Evolutionary conservation across 2,113 vertebrate genomes (phyloP), one percentile per base, ranked within the genome.

Genomic region (Oryzias melastigma): DNA sequence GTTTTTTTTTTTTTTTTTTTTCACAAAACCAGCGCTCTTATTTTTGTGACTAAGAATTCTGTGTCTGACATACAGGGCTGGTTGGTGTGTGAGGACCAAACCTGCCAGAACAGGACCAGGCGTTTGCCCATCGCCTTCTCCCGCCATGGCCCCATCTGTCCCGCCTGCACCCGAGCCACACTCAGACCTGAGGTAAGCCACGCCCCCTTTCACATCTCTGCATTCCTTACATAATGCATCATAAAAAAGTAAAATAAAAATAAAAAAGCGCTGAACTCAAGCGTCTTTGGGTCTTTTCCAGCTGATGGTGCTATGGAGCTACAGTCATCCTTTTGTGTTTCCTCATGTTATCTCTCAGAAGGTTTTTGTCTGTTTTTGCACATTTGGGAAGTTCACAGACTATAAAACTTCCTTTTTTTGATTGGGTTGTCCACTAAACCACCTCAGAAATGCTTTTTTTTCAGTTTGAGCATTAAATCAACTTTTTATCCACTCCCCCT

Each of bases 41-140:
- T 15, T 52, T n/a, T 65, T 5, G 13, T 15, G 35, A 14, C 5
- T 44, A 4, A 42, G 1, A 0, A 16, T 47, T 19, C 22, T 27
- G 1, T 15, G 14, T 52, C 5, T 59, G 6, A 19, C 46, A n/a
- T 65, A 1, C 47, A 99, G 97, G 93, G 94, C 44, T 99, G 97
- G 97, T 85, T 98, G 64, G 82, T 94, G 61, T 99, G 97, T n/a
- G 97, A 99, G 80, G 97, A 99, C 65, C 95, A 92, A 77, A 89
- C 95, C 2, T 99, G 97, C 83, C 92, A 86, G 76, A 93, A 94
- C 81, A 90, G 94, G 73, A 96, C 91, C 60, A 93, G 93, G 16
- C 93, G 91, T 15, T 81, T 98, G 71, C 95, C 96, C 2, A 80
- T 96, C 56, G 91, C 87, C 17, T 98, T 98, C 82, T 97, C 93